Evolutionary conservation across 2,888 invertebrate genomes (phyloP).

Genomic region (Hemicrepidius hirtus): DNA sequence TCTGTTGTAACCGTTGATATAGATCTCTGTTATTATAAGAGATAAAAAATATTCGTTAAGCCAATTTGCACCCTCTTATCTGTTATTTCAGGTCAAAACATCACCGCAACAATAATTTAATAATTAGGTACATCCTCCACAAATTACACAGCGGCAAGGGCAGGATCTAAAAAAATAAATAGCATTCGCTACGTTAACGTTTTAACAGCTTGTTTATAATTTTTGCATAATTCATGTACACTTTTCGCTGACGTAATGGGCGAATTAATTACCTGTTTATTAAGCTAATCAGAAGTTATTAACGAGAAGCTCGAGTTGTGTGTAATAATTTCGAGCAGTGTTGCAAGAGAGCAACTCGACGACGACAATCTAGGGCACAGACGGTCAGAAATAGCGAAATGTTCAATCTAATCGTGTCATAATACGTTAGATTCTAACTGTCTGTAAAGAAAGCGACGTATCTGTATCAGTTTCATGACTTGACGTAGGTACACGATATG

Average conservation of each 20-base stretch:
- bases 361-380: conserved; percentile 1
- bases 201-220: conserved; percentile 20
- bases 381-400: conserved; percentile 13
- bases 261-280: conserved; percentile 24
- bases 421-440: too few relatives aligned
- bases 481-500: background rate
- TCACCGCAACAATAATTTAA: background rate
- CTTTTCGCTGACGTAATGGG: conserved; percentile 18
- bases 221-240: conserved; percentile 25
- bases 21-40: too few relatives aligned
- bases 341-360: background rate
- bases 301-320: background rate
- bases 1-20: too few relatives aligned
- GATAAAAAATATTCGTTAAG: too few relatives aligned
- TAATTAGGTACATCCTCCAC: background rate
- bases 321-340: conserved; percentile 6
- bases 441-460: conserved; percentile 3
- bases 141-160: background rate
- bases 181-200: background rate
- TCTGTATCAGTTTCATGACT: background rate
- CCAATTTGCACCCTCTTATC: too few relatives aligned
- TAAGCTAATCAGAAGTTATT: conserved; percentile 24
- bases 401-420: conserved; percentile 3
- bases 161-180: background rate
- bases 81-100: too few relatives aligned